Conservation (phyloP, 1,140 invertebrate genomes). For the Calephelis nemesis region DNA sequence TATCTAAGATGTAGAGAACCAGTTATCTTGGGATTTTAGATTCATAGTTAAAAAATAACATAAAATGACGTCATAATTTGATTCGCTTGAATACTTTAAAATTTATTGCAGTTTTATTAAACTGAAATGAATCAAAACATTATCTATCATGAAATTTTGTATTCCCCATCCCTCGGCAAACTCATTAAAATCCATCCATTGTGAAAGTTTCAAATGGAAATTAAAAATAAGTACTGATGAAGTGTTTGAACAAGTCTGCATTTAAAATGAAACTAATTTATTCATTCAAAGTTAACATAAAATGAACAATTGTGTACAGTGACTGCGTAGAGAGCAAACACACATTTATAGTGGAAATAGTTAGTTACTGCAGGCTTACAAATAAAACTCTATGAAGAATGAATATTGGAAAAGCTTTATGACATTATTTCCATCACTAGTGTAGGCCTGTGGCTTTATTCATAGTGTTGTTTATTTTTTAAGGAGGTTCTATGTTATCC, state of each 20-base stretch:
- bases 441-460: too few relatives aligned
- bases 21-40: too few relatives aligned
- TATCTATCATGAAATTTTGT: conserved; percentile 10
- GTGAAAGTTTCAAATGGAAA: conserved; percentile 16
- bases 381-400: not conserved
- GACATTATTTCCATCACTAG: too few relatives aligned
- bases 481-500: too few relatives aligned
- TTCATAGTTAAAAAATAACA: too few relatives aligned
- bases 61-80: too few relatives aligned
- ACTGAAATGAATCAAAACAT: not conserved
- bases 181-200: conserved; percentile 12
- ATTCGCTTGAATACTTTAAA: too few relatives aligned
- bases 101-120: too few relatives aligned
- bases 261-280: conserved; percentile 17
- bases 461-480: too few relatives aligned
- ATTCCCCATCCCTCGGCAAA: conserved; percentile 8
- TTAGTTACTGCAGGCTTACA: conserved; percentile 7
- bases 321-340: conserved; percentile 3
- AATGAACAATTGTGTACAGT: conserved; percentile 17
- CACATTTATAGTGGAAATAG: conserved; percentile 6
- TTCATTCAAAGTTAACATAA: conserved; percentile 15
- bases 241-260: conserved; percentile 9
- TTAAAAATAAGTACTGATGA: conserved; percentile 17
- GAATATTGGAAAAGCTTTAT: conserved; percentile 4
- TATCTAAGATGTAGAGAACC: too few relatives aligned